Conservation (phyloP, 2,113 vertebrate species). For the Ceyx margarethae region DNA sequence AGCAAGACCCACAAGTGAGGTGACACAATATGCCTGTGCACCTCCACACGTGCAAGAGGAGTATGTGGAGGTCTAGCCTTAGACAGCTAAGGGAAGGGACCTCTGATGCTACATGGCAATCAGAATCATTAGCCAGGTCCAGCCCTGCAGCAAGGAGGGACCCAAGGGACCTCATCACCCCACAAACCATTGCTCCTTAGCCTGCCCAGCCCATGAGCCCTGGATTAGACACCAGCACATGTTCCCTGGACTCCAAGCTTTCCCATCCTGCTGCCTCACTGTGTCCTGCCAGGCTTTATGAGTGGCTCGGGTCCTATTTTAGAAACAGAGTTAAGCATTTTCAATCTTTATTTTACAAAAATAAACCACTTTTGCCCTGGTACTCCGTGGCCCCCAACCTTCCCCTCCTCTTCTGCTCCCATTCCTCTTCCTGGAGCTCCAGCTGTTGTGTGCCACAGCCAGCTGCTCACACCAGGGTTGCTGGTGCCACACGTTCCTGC, state of each 20-base stretch:
- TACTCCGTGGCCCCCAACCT: neutral
- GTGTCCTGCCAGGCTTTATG: neutral
- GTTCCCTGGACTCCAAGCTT: neutral
- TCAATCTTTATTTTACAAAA: constrained; percentile 67
- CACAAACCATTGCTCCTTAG: neutral
- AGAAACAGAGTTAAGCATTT: constrained; percentile 22
- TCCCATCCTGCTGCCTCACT: neutral
- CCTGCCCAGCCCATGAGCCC: neutral
- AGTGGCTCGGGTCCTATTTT: neutral
- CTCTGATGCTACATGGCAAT: accelerated
- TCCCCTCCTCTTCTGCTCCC: neutral
- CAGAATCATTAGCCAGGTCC: neutral
- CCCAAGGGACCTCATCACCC: neutral
- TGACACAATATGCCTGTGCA: neutral
- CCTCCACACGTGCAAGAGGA: neutral
- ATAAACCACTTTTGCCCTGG: constrained; percentile 30
- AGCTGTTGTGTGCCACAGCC: accelerated
- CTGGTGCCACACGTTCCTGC: accelerated
- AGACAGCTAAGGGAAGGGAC: neutral
- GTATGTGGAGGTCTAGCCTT: neutral
- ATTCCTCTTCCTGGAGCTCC: neutral
- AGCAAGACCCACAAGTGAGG: neutral
- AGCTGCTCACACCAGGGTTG: neutral
- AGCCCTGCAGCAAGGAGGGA: neutral
- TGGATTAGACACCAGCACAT: neutral